Evolutionary conservation across 2,888 invertebrate species (phyloP).

Genomic region (Heliconius aoede): DNA sequence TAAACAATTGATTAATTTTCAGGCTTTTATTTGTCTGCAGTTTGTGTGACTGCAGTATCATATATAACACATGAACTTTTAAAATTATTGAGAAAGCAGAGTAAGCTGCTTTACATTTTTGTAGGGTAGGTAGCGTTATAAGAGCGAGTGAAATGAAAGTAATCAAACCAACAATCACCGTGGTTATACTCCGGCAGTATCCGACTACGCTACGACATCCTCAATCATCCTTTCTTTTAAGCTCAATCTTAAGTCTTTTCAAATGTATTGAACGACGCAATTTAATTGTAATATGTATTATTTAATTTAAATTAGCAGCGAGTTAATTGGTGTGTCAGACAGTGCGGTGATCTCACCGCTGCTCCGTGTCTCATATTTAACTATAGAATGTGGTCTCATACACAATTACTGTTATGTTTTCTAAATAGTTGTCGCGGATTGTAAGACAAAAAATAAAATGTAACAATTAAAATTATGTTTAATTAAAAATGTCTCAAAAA

Average conservation of each 20-base stretch:
- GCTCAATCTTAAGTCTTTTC: background rate
- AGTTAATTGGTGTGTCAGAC: conserved; percentile 5
- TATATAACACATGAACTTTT: no score
- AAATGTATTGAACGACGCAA: background rate
- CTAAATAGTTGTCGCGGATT: background rate
- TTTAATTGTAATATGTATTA: conserved; percentile 2
- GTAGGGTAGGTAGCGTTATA: background rate
- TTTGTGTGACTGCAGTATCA: no score
- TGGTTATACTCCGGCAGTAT: no score
- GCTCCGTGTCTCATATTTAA: background rate
- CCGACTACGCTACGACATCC: no score
- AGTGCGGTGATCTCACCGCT: background rate
- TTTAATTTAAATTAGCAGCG: background rate
- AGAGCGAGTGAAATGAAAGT: background rate
- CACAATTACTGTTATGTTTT: background rate
- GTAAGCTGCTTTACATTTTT: no score
- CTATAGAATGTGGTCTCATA: background rate
- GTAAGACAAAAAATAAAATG: no score
- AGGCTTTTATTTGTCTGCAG: background rate
- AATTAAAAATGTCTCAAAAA: no score
- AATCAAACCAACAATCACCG: background rate
- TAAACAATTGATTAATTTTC: conserved; percentile 5
- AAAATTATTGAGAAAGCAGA: no score
- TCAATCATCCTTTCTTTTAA: background rate
- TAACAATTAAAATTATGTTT: no score